Evolutionary conservation across 2,888 invertebrate genomes (phyloP), one percentile per base, ranked within the genome.

Genomic region (Hyles lineata): DNA sequence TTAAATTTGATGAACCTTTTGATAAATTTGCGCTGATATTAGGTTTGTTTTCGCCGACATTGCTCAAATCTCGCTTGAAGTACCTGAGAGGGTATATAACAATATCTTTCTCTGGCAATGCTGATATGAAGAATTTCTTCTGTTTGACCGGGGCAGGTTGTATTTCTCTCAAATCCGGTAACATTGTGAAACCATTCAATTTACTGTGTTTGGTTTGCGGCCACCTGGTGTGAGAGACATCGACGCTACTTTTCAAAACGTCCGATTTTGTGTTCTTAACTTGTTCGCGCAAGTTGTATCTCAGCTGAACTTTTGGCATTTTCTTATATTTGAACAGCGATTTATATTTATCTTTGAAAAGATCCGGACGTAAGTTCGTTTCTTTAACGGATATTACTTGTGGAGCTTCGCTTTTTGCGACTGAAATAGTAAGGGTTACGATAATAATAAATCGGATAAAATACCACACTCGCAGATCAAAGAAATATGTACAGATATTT

Each of bases 211-310:
- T 87, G 58, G 84, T 86, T 71, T 81, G 73, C 0, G 91, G 90
- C 92, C 92, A 92, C 76, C 90, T 88, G 60, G 89, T 87, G 74
- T 87, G 90, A 0, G 88, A 87, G 11, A 88, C 78, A 62, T 89
- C 89, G 8, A 83, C 75, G 17, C 79, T 82, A 59, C 76, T 74
- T 78, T 85, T 90, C 0, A 84, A 50, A 70, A 80, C 76, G 17
- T 89, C 87, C 43, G 87, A 80, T 74, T 88, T 92, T 72, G 81
- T 86, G 72, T 91, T 87, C 76, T 87, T 92, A 0, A 92, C 86
- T 77, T 91, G 90, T 74, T 93, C 92, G 55, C 89, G 83, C 55
- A 91, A 80, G 74, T 90, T 90, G 67, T 93, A 92, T 74, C 82
- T 87, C n/a, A 93, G 77, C 77, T 92, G 85, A 7, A 91, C 80